Conservation (phyloP, 2,888 invertebrate species). For the Subacronicta megacephala region DNA sequence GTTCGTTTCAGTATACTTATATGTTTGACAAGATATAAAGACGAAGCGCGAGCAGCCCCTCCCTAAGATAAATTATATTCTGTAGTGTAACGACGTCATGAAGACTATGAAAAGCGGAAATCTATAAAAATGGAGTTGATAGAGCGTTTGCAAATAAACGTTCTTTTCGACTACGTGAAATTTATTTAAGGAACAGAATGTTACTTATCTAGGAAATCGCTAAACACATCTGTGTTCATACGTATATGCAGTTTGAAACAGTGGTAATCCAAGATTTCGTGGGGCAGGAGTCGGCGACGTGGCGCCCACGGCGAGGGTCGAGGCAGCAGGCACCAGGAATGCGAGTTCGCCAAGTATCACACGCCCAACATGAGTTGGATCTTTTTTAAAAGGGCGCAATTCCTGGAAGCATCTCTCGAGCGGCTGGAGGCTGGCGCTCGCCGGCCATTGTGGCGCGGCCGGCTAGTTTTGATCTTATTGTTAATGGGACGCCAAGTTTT, state of each 20-base stretch:
- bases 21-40: not conserved
- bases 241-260: not conserved
- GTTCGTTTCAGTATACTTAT: not conserved
- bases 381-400: slow-evolving; percentile 86
- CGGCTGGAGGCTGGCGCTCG: slow-evolving; percentile 87
- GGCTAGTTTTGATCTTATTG: slow-evolving; percentile 90
- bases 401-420: slow-evolving; percentile 84
- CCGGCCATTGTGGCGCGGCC: slow-evolving; percentile 84
- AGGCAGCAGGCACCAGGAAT: slow-evolving; percentile 69
- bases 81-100: no score
- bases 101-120: no score
- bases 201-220: not conserved
- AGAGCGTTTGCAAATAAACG: no score
- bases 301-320: slow-evolving; percentile 59
- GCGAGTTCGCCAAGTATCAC: slow-evolving; percentile 82
- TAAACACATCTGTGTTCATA: not conserved
- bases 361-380: slow-evolving; percentile 86
- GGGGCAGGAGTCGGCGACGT: slow-evolving; percentile 43
- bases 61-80: no score
- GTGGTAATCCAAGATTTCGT: slow-evolving; percentile 6
- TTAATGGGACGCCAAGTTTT: slow-evolving; percentile 89
- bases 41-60: not conserved
- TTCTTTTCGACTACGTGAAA: no score
- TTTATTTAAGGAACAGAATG: no score
- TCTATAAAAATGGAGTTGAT: no score